Percentiles rank a stretch among this genome's conserved stretches.
phyloP scores from a whole-genome alignment of 2,888 invertebrate genomes.

The Corythucha ciliata region DNA sequence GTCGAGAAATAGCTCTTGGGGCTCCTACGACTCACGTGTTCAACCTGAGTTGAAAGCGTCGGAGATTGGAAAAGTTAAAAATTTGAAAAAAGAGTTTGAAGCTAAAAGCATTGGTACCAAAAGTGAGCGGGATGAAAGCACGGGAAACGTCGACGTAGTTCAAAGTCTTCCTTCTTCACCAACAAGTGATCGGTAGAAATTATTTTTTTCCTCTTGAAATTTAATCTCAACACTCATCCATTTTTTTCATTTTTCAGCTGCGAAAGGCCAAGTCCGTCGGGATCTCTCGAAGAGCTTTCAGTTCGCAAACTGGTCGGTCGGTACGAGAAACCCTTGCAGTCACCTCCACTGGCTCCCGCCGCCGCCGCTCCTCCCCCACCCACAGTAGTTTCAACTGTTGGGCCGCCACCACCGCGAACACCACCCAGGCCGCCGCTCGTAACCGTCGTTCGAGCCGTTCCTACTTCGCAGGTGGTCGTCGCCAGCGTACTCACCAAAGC shows the following conservation, averaged over 20 bases:
- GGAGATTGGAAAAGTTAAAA: slow-evolving; percentile 61
- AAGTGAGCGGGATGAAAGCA: slow-evolving; percentile 38
- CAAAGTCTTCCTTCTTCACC: slow-evolving; percentile 55
- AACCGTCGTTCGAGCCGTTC: slow-evolving; percentile 34
- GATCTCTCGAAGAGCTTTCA: slow-evolving; percentile 53
- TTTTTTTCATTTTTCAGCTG: too few species aligned
- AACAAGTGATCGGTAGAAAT: slow-evolving; percentile 52
- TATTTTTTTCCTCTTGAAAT: too few species aligned
- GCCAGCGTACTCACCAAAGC: slow-evolving; percentile 61
- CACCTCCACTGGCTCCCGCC: neutral
- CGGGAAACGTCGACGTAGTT: slow-evolving; percentile 36
- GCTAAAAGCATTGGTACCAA: slow-evolving; percentile 47
- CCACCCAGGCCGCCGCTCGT: slow-evolving; percentile 31
- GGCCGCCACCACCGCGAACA: slow-evolving; percentile 28
- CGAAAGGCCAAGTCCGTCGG: slow-evolving; percentile 42
- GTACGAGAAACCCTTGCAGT: slow-evolving; percentile 50
- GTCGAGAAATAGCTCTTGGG: slow-evolving; percentile 61
- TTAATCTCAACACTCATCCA: too few species aligned
- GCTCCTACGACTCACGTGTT: slow-evolving; percentile 56
- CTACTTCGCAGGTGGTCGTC: slow-evolving; percentile 50
- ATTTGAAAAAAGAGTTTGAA: slow-evolving; percentile 80
- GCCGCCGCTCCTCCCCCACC: slow-evolving; percentile 38
- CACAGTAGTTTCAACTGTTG: too few species aligned
- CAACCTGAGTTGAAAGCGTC: slow-evolving; percentile 38
- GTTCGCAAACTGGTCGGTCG: slow-evolving; percentile 66